Evolutionary conservation across 2,113 vertebrate genomes (phyloP).

Genomic region (Ailurus styani): DNA sequence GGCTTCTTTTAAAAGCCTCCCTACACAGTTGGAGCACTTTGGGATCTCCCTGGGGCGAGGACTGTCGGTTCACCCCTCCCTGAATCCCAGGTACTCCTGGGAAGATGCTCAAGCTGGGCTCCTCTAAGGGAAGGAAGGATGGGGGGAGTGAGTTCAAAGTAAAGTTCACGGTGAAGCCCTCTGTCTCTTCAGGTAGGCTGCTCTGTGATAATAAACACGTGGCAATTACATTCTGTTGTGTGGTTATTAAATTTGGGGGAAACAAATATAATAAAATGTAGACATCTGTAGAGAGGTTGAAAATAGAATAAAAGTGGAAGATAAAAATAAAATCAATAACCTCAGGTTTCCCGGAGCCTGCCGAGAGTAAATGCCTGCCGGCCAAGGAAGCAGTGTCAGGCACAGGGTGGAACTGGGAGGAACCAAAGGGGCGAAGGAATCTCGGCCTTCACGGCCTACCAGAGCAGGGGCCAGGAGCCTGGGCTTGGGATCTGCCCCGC

Average conservation of each 20-base stretch:
- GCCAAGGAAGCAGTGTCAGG: background rate
- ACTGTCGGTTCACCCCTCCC: background rate
- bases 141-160: background rate
- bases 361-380: background rate
- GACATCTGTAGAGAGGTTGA: constrained; percentile 41
- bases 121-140: background rate
- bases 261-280: constrained; percentile 46
- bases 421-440: background rate
- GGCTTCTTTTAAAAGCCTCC: background rate
- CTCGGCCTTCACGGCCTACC: rapidly evolving
- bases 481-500: background rate
- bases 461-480: background rate
- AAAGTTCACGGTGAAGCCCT: background rate
- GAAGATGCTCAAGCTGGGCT: background rate
- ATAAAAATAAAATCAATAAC: constrained; percentile 13
- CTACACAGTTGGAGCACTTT: background rate
- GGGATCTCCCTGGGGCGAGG: background rate
- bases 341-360: background rate
- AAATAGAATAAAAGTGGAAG: background rate
- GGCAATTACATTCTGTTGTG: constrained; percentile 1
- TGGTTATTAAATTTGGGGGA: constrained; percentile 21
- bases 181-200: background rate
- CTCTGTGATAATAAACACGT: background rate
- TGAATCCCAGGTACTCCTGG: background rate
- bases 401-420: background rate